Conservation (phyloP, 2,888 invertebrate genomes). For the Philereme transversata region DNA sequence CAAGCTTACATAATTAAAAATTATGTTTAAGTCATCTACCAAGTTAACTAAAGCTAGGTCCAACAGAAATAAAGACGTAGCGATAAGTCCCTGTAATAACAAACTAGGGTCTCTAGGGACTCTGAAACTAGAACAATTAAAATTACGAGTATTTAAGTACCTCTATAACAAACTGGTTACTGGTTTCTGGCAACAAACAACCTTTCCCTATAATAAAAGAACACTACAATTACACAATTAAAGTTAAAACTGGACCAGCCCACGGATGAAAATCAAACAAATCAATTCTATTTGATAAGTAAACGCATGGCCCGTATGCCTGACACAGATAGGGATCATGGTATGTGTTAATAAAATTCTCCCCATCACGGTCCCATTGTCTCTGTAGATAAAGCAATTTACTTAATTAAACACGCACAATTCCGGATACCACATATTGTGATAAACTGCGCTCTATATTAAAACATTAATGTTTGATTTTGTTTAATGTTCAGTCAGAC, state of each 20-base stretch:
- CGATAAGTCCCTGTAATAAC: no score
- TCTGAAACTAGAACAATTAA: no score
- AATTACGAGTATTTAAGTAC: no score
- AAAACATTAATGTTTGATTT: slow-evolving; percentile 52
- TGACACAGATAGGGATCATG: slow-evolving; percentile 61
- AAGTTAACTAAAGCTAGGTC: no score
- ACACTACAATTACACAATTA: slow-evolving; percentile 15
- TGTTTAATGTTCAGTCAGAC: neutral
- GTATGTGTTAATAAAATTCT: slow-evolving; percentile 69
- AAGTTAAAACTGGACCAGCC: slow-evolving; percentile 44
- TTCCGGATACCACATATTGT: slow-evolving; percentile 52
- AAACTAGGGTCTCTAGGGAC: no score
- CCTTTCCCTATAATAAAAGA: neutral
- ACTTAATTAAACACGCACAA: slow-evolving; percentile 79
- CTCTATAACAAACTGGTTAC: no score
- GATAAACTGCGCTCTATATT: slow-evolving; percentile 66
- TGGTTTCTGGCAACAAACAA: no score
- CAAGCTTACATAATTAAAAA: no score
- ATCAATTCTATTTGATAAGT: slow-evolving; percentile 79
- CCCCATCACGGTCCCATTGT: slow-evolving; percentile 73
- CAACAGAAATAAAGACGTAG: no score
- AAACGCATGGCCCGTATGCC: slow-evolving; percentile 72
- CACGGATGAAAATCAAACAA: slow-evolving; percentile 74
- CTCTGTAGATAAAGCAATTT: slow-evolving; percentile 81
- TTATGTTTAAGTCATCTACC: no score